phyloP scores from a whole-genome alignment of 2,113 vertebrate species.

The Planiliza haematocheilus region DNA sequence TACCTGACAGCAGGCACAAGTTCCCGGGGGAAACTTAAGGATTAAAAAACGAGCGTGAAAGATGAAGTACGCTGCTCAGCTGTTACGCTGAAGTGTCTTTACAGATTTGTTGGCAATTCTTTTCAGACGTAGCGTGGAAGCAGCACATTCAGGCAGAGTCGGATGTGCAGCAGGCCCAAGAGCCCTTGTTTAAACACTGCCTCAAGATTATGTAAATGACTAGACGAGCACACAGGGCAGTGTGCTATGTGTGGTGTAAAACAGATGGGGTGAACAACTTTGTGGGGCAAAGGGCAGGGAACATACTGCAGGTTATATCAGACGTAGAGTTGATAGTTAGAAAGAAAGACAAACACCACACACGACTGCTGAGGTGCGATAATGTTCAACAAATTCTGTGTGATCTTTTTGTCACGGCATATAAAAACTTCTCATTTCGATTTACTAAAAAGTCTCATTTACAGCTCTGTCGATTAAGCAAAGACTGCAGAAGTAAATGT shows the following conservation, averaged over 20 bases:
- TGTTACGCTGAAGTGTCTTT: neutral
- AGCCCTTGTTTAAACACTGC: slow-evolving; percentile 16
- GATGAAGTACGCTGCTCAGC: too few species aligned
- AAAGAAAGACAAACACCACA: neutral
- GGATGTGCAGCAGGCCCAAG: neutral
- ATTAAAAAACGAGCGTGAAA: too few species aligned
- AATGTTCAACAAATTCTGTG: too few species aligned
- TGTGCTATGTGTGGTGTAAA: neutral
- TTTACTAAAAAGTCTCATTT: neutral
- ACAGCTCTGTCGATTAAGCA: neutral
- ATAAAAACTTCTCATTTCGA: too few species aligned
- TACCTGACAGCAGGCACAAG: neutral
- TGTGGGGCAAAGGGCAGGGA: neutral
- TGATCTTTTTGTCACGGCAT: too few species aligned
- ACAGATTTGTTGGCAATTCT: too few species aligned
- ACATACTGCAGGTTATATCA: neutral
- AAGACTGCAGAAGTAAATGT: neutral
- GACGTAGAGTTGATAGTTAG: neutral
- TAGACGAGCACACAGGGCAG: slow-evolving; percentile 13
- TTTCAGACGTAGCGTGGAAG: neutral
- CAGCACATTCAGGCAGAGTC: neutral
- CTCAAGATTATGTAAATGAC: slow-evolving; percentile 31
- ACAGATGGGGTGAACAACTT: slow-evolving; percentile 16
- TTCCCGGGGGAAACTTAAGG: neutral
- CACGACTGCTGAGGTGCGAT: neutral